Conservation (phyloP, 2,888 invertebrate genomes). For the Laothoe populi region DNA sequence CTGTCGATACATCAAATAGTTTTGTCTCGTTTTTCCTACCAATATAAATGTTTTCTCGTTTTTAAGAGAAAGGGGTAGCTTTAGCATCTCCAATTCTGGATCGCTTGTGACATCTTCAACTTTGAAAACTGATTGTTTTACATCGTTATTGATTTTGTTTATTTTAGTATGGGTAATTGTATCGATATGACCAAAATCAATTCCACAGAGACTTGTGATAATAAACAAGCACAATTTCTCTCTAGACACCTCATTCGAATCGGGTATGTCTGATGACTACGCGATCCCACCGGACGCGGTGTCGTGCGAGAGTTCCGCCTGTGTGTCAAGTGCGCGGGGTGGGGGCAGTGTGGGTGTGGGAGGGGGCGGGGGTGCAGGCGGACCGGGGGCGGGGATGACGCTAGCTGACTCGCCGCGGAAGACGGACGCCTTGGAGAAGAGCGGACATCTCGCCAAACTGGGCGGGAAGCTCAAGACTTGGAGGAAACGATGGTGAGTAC, state of each 20-base stretch:
- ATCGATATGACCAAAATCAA: no score
- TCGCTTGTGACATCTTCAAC: constrained; percentile 85
- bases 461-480: constrained; percentile 98
- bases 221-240: neutral
- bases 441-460: constrained; percentile 93
- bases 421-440: constrained; percentile 94
- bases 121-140: constrained; percentile 56
- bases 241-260: constrained; percentile 95
- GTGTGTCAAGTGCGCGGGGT: constrained; percentile 81
- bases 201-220: neutral
- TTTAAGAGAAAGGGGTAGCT: constrained; percentile 85
- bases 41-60: constrained; percentile 85
- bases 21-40: constrained; percentile 88
- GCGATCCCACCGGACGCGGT: constrained; percentile 98
- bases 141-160: neutral
- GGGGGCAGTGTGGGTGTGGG: neutral
- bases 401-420: constrained; percentile 55
- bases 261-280: constrained; percentile 97
- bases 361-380: neutral
- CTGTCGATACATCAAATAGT: constrained; percentile 81
- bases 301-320: constrained; percentile 91
- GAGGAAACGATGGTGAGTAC: constrained; percentile 93
- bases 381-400: constrained; percentile 18
- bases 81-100: constrained; percentile 89
- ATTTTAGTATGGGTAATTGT: no score